Percentiles rank a stretch among this genome's conserved stretches.
phyloP scores from a whole-genome alignment of 2,888 invertebrate genomes.

The Spialia ferax region DNA sequence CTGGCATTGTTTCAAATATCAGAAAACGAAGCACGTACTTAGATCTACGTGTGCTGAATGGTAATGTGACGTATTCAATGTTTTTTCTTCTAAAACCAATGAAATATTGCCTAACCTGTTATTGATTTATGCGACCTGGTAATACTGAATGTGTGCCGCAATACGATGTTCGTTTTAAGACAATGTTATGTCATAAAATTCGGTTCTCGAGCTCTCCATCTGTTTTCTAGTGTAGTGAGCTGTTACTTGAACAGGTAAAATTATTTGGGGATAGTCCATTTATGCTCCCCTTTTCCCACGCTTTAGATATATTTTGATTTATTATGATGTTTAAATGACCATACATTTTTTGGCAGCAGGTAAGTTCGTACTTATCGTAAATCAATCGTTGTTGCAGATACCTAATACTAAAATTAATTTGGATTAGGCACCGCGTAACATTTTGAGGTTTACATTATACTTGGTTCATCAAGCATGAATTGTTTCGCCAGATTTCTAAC shows the following conservation, averaged over 20 bases:
- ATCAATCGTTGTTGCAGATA: not conserved
- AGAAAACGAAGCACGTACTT: slow-evolving; percentile 72
- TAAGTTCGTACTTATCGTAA: not conserved
- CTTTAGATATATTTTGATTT: too few species aligned
- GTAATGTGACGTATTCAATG: slow-evolving; percentile 69
- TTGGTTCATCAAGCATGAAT: too few species aligned
- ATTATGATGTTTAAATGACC: too few species aligned
- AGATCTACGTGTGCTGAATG: slow-evolving; percentile 70
- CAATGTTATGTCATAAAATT: slow-evolving; percentile 21
- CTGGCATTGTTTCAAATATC: slow-evolving; percentile 77
- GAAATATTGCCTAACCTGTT: slow-evolving; percentile 57
- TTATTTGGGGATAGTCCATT: too few species aligned
- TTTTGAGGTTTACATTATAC: not conserved
- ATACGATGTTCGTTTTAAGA: slow-evolving; percentile 26
- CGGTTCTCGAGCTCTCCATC: slow-evolving; percentile 9
- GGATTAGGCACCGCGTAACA: not conserved
- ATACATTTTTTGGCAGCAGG: not conserved
- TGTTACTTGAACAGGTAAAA: not conserved
- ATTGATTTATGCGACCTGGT: slow-evolving; percentile 56
- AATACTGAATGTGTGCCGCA: not conserved
- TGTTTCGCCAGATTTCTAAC: too few species aligned
- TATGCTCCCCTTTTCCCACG: too few species aligned
- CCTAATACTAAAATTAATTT: not conserved
- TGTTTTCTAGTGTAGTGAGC: slow-evolving; percentile 10
- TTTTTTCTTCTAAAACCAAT: slow-evolving; percentile 70